These are phyloP conservation scores for Mola mola DNA, from an alignment of 2,113 vertebrate genomes.

Conservation along the genomic window DNA sequence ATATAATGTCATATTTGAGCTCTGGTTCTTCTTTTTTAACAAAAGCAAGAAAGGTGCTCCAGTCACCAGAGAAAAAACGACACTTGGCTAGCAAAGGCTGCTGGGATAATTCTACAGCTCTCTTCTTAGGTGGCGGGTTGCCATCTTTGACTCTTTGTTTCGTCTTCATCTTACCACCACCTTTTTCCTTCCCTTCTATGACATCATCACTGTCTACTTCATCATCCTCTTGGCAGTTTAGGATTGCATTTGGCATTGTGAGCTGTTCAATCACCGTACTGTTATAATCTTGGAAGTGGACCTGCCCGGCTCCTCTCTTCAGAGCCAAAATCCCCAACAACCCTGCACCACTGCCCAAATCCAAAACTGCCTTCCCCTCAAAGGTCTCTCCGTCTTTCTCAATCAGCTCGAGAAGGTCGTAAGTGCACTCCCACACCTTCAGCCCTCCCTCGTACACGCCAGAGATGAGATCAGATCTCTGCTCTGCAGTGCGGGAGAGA, in stretches of 20 bases:
- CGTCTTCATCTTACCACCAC: slow-evolving; percentile 6
- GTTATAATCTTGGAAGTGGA: slow-evolving; percentile 98
- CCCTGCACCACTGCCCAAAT: slow-evolving; percentile 94
- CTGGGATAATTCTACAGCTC: slow-evolving; percentile 51
- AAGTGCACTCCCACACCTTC: slow-evolving; percentile 98
- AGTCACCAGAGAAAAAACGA: slow-evolving; percentile 93
- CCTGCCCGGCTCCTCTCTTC: slow-evolving; percentile 81
- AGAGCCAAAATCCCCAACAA: slow-evolving; percentile 89
- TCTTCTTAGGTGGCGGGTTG: slow-evolving; percentile 63
- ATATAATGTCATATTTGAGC: slow-evolving; percentile 88
- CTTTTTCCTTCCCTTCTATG: slow-evolving; percentile 20
- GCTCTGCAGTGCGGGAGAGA: slow-evolving; percentile 79
- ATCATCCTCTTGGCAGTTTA: slow-evolving; percentile 84
- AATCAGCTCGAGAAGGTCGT: slow-evolving; percentile 89
- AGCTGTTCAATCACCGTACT: slow-evolving; percentile 91
- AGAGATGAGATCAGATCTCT: slow-evolving; percentile 91
- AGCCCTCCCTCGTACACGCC: slow-evolving; percentile 96
- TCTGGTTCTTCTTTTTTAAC: slow-evolving; percentile 70
- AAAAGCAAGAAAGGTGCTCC: slow-evolving; percentile 86
- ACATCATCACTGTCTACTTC: slow-evolving; percentile 45
- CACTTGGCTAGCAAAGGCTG: slow-evolving; percentile 68
- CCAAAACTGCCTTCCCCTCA: slow-evolving; percentile 84
- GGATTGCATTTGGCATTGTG: slow-evolving; percentile 87
- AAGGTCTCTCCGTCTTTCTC: slow-evolving; percentile 82
- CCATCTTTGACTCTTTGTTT: slow-evolving; percentile 10